These are phyloP conservation scores for Parasteatoda lunata DNA, from an alignment of 2,888 invertebrate species.

Conservation along the genomic window DNA sequence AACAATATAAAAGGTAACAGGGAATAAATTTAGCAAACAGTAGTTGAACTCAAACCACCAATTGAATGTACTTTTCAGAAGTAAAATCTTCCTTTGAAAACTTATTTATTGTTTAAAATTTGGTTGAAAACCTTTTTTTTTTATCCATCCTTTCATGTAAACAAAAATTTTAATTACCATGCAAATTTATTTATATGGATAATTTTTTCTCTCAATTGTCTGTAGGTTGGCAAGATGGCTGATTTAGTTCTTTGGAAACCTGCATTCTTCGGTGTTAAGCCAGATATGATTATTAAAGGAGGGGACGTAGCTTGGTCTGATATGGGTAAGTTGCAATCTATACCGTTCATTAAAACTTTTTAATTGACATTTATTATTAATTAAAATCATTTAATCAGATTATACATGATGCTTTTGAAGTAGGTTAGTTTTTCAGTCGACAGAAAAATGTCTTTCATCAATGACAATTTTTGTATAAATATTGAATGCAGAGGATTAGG, in stretches of 20 bases:
- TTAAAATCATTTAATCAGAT: too few relatives aligned
- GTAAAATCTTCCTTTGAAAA: too few relatives aligned
- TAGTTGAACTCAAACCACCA: too few relatives aligned
- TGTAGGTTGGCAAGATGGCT: conserved; percentile 73
- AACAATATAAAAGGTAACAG: too few relatives aligned
- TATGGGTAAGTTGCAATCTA: conserved; percentile 72
- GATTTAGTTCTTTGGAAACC: conserved; percentile 74
- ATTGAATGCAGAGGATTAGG: not conserved
- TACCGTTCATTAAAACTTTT: not conserved
- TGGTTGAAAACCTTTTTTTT: too few relatives aligned
- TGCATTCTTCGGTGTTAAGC: conserved; percentile 74
- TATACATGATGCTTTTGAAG: too few relatives aligned
- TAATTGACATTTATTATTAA: not conserved
- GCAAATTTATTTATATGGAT: too few relatives aligned
- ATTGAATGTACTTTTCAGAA: too few relatives aligned
- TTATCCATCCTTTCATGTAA: too few relatives aligned
- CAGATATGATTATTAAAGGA: conserved; percentile 74
- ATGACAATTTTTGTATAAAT: conserved; percentile 18
- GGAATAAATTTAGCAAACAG: too few relatives aligned
- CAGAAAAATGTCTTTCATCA: conserved; percentile 10
- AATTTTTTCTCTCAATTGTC: conserved; percentile 4
- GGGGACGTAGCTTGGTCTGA: conserved; percentile 74
- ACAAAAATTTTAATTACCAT: too few relatives aligned
- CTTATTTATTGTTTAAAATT: too few relatives aligned
- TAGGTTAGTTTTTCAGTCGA: not conserved